Base-by-base conservation (phyloP, 30 jellyfish, hydroid and myxozoan species). In the Cassiopea andromeda region DNA sequence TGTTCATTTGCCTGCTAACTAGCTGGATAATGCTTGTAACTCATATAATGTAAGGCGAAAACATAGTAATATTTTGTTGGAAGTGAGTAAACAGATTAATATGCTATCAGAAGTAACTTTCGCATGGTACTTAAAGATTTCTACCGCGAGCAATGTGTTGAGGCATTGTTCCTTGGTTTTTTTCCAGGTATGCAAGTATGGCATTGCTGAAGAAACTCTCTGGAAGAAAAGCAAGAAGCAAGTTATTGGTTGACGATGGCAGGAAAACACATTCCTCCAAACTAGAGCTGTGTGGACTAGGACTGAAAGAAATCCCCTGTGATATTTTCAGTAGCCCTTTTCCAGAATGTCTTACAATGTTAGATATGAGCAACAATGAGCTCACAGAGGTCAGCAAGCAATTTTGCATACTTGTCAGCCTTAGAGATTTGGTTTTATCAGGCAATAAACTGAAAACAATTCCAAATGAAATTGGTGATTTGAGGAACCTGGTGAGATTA, bases 281-380 rank as follows among this genome's bases (percentile, higher is more conserved):
- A 58, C 59, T 89, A 27, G 13, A 44, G 44, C 67, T 80, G n/a
- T 50, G 89, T 19, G 97, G 97, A 16, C 64, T 57, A 27, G 61
- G 47, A 15, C 88, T 88, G 46, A 15, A 60, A 27, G 78, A 67
- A 15, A 27, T 81, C 14, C 97, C 97, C 44, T 8, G 48, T 3
- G 85, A 46, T 13, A 58, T 89, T 0, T 89, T 80, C 66, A 64
- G 59, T n/a, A 47, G 27, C 38, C 97, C 97, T 4, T 78, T 89
- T 66, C 75, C 68, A 13, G 8, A 7, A 1, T 60, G 87, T 66
- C 97, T 89, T n/a, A 60, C 68, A 47, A 10, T 18, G 27, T 61
- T 89, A 1, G 97, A 89, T 49, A 47, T 89, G 78, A 81, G 92
- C 77, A 89, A 89, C 70, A 89, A 89, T 48, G n/a, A 16, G 18